Percentiles rank a stretch among this genome's conserved stretches.
Evolutionary conservation across 2,888 invertebrate species (phyloP).

Genomic region (Drosophila atroscutellata): DNA sequence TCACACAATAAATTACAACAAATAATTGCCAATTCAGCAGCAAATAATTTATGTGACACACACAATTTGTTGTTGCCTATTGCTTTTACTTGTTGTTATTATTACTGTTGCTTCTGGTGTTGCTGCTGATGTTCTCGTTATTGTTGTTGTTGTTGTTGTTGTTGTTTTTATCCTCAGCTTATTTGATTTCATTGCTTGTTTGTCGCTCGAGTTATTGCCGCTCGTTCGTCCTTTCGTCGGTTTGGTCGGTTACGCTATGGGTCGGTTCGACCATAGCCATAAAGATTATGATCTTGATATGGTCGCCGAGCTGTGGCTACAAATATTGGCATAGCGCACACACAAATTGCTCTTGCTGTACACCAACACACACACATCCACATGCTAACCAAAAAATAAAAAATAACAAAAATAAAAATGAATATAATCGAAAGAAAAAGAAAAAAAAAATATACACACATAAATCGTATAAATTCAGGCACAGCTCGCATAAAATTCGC

Average conservation of each 20-base stretch:
- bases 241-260: conserved; percentile 40
- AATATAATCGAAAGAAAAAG: conserved; percentile 5
- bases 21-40: conserved; percentile 77
- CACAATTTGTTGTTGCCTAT: conserved; percentile 60
- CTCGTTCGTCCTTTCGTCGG: conserved; percentile 13
- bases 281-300: conserved; percentile 73
- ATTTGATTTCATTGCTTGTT: conserved; percentile 72
- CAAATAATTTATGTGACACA: conserved; percentile 70
- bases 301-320: conserved; percentile 48
- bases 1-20: conserved; percentile 71
- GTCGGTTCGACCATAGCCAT: conserved; percentile 60
- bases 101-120: conserved; percentile 11
- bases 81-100: conserved; percentile 22
- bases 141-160: conserved; percentile 19
- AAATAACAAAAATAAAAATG: conserved; percentile 4
- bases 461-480: conserved; percentile 60
- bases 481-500: conserved; percentile 58
- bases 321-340: conserved; percentile 50
- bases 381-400: conserved; percentile 9
- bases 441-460: conserved; percentile 2
- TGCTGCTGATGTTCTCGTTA: conserved; percentile 3
- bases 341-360: conserved; percentile 43
- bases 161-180: conserved; percentile 47
- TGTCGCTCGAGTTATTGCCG: conserved; percentile 66
- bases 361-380: conserved; percentile 19